Conservation (phyloP, 2,113 vertebrate genomes). For the Thamnaconus septentrionalis region DNA sequence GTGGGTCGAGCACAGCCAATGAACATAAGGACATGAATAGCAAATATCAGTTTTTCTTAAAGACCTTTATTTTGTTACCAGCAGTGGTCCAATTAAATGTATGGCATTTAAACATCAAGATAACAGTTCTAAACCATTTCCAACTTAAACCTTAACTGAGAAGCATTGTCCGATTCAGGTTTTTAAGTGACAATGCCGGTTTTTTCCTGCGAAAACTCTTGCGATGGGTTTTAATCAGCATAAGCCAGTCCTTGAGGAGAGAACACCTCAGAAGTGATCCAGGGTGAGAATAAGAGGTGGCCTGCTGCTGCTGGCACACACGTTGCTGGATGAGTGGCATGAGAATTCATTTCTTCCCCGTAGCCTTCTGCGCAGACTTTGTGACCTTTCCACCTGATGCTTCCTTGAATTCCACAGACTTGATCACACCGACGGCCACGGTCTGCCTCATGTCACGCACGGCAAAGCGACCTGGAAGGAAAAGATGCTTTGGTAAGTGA, state of each 20-base stretch:
- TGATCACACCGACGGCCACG: conserved; percentile 81
- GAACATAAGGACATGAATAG: too few relatives aligned
- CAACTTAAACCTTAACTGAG: too few relatives aligned
- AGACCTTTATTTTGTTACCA: too few relatives aligned
- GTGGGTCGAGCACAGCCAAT: too few relatives aligned
- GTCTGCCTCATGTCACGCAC: conserved; percentile 82
- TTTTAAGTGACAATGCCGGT: conserved; percentile 55
- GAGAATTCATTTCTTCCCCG: conserved; percentile 77
- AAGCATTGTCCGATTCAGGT: conserved; percentile 31
- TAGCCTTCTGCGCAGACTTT: conserved; percentile 78
- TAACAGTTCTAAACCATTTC: not conserved
- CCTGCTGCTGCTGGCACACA: conserved; percentile 43
- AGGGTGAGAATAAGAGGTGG: conserved; percentile 17
- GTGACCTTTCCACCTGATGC: conserved; percentile 72
- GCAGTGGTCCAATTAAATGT: not conserved
- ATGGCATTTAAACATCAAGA: conserved; percentile 24
- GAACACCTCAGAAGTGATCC: conserved; percentile 64
- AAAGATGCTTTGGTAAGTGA: not conserved
- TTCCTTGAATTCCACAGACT: conserved; percentile 76
- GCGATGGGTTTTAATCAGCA: conserved; percentile 79
- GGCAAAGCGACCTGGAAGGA: conserved; percentile 72
- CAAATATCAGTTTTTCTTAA: too few relatives aligned
- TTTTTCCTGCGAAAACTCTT: conserved; percentile 84
- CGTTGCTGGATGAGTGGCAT: conserved; percentile 40
- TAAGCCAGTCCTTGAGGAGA: conserved; percentile 81